Conservation (phyloP, 1,140 invertebrate genomes). For the Aporrectodea caliginosa region DNA sequence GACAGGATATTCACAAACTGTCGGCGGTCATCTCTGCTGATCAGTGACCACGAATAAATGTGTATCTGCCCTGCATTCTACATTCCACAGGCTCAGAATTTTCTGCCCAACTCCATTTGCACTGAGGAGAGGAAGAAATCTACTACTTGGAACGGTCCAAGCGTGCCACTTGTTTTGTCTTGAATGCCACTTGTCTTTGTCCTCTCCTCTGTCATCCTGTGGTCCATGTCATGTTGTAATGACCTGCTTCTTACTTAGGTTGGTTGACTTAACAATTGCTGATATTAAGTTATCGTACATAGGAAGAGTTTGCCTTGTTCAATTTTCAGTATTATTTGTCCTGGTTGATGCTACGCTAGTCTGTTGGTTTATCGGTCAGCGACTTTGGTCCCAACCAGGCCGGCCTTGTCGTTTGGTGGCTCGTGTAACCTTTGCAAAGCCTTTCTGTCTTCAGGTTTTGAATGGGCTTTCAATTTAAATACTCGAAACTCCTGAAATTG, state of each 20-base stretch:
- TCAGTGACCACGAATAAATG: too few relatives aligned
- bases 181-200: background rate
- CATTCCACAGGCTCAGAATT: too few relatives aligned
- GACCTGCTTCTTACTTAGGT: background rate
- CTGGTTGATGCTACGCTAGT: background rate
- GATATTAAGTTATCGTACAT: background rate
- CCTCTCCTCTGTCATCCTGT: background rate
- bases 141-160: too few relatives aligned
- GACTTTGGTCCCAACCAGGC: background rate
- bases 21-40: too few relatives aligned
- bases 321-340: slow-evolving; percentile 3
- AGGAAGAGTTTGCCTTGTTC: background rate
- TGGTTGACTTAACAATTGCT: background rate
- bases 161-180: background rate
- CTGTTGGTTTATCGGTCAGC: background rate
- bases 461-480: background rate
- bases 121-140: too few relatives aligned
- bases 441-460: background rate
- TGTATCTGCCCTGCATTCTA: too few relatives aligned
- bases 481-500: background rate
- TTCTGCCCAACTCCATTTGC: too few relatives aligned
- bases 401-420: background rate
- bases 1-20: too few relatives aligned
- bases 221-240: background rate
- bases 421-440: background rate